Conservation (phyloP, 2,113 vertebrate genomes). For the Channa maculata region DNA sequence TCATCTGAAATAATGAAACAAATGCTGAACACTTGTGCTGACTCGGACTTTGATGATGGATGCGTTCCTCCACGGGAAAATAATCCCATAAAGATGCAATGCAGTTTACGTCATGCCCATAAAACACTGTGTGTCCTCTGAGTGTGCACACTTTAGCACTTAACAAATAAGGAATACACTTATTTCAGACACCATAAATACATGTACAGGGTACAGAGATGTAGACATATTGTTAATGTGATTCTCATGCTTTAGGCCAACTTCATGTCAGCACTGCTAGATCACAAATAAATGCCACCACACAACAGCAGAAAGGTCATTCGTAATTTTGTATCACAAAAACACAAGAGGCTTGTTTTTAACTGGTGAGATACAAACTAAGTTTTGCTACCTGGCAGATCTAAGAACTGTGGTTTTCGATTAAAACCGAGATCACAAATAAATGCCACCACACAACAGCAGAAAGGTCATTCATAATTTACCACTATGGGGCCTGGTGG, state of each 20-base stretch:
- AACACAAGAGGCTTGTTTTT: too few relatives aligned
- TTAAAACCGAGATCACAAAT: slow-evolving; percentile 15
- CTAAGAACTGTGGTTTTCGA: too few relatives aligned
- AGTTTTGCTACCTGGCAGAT: too few relatives aligned
- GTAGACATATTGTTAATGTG: neutral
- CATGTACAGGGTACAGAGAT: neutral
- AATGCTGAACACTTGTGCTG: slow-evolving; percentile 24
- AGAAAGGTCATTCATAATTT: slow-evolving; percentile 51
- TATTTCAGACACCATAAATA: neutral
- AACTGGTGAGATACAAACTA: too few relatives aligned
- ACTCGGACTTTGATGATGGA: slow-evolving; percentile 48
- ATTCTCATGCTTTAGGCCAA: neutral
- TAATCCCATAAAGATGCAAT: slow-evolving; percentile 37
- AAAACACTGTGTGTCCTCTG: neutral
- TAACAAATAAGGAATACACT: slow-evolving; percentile 48
- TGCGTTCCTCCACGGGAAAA: slow-evolving; percentile 39
- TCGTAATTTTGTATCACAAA: slow-evolving; percentile 1
- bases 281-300: slow-evolving; percentile 52
- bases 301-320: slow-evolving; percentile 49
- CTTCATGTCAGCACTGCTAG: slow-evolving; percentile 26
- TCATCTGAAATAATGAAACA: slow-evolving; percentile 30
- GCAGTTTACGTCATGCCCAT: neutral
- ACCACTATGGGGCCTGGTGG: too few relatives aligned
- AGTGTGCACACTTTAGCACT: slow-evolving; percentile 35
- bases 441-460: slow-evolving; percentile 50